phyloP scores from a whole-genome alignment of 2,113 vertebrate genomes.

The Edolisoma coerulescens region DNA sequence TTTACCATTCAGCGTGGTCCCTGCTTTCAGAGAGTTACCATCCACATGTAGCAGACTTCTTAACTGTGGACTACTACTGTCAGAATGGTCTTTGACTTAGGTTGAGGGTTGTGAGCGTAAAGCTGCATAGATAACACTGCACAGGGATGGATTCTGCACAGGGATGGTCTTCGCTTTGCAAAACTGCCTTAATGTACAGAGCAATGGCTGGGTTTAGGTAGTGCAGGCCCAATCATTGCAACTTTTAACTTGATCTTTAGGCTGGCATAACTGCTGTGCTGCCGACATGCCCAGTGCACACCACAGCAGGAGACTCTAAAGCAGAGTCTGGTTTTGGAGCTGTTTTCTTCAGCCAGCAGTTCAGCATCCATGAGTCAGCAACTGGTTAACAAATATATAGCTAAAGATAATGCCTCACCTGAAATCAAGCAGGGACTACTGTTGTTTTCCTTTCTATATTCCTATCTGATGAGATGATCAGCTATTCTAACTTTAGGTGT shows the following conservation, averaged over 20 bases:
- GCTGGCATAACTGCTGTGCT: not conserved
- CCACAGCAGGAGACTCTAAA: not conserved
- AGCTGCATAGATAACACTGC: rapidly evolving
- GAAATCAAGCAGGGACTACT: not conserved
- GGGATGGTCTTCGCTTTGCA: not conserved
- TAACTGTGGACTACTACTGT: not conserved
- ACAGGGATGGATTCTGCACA: not conserved
- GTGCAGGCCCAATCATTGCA: not conserved
- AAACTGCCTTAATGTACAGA: not conserved
- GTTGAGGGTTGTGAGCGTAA: not conserved
- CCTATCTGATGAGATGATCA: not conserved
- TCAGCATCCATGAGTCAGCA: not conserved
- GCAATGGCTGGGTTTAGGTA: not conserved
- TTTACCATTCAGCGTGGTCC: not conserved
- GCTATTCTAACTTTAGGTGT: not conserved
- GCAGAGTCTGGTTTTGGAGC: not conserved
- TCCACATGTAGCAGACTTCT: not conserved
- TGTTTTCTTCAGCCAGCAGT: not conserved
- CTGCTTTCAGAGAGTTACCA: not conserved
- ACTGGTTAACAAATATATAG: not conserved
- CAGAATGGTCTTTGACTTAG: not conserved
- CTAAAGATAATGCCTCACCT: not conserved
- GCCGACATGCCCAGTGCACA: not conserved
- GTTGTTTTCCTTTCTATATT: not conserved
- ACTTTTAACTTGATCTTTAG: not conserved